Base-by-base conservation (phyloP, 2,797 vertebrate species). In the Glyptemys insculpta region DNA sequence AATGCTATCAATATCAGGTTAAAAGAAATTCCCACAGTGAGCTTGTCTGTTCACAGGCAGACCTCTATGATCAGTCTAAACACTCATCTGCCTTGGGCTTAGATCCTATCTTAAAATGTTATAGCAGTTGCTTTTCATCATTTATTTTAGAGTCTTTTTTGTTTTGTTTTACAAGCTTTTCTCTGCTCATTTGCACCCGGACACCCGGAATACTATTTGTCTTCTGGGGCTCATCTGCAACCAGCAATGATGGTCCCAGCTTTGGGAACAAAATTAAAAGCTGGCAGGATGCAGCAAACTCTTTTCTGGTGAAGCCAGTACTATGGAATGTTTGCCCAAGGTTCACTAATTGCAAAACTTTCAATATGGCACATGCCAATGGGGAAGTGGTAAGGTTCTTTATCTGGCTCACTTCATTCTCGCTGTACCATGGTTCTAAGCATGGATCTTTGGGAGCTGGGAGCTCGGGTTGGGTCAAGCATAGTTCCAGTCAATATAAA, bases 1-100 rank as follows among this genome's bases (percentile, higher is more conserved):
- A 89, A 92, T 68, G 15, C 82, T 96, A 92, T 96, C 91, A 84
- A 89, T 94, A 91, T 23, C 34, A 88, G 96, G 91, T 87, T 90
- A 96, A 96, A 96, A 91, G 65, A 80, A 96, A 97, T 96, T 96
- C 96, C 97, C 93, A 85, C 3, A 87, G 49, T 94, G 93, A 91
- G 81, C 78, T 91, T 88, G 44, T 88, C 83, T 90, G 88, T 89
- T 91, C 91, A 88, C 50, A 88, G 84, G 18, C 72, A 90, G 82
- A 25, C 72, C 86, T 94, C 91, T 96, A n/a, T 37, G 95, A 96
- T 95, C 95, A 88, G 50, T 87, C 87, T 94, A 91, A 96, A 74
- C 94, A 97, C 85, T 96, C 91, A 34, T 94, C 91, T 92, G 53
- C 84, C 41, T 86, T 74, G 62, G 95, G 92, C 82, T 96, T 89